phyloP scores from a whole-genome alignment of 2,113 vertebrate species.

The Pedetes capensis region DNA sequence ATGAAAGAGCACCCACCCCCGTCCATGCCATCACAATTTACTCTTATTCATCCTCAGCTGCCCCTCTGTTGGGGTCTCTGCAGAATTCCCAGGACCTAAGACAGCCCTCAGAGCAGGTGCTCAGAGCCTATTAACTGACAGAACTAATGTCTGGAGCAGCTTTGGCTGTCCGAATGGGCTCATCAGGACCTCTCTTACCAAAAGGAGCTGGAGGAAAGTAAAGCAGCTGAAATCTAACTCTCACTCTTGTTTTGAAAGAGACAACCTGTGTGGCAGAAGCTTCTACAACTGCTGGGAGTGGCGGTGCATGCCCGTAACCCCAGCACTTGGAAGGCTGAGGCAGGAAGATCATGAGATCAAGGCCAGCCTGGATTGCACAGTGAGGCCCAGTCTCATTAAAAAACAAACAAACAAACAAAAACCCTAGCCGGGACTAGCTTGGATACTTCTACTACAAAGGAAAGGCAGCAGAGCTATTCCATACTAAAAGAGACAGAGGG shows the following conservation, averaged over 20 bases:
- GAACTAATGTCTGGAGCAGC: fast-evolving
- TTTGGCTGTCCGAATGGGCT: fast-evolving
- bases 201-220: not conserved
- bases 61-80: not conserved
- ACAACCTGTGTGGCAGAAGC: not conserved
- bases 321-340: not conserved
- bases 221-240: not conserved
- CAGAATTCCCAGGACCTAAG: not conserved
- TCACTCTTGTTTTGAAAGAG: not conserved
- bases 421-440: too few species aligned
- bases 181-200: too few species aligned
- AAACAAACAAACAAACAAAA: too few species aligned
- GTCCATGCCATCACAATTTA: too few species aligned
- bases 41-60: too few species aligned
- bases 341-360: not conserved
- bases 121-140: not conserved
- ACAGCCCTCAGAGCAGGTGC: not conserved
- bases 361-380: not conserved
- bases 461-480: not conserved
- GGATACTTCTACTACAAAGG: not conserved
- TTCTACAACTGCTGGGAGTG: not conserved
- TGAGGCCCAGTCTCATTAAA: not conserved
- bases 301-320: not conserved
- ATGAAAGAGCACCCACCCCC: not conserved
- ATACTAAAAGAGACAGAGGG: not conserved